Evolutionary conservation across 2,888 invertebrate species (phyloP), one percentile per base, ranked within the genome.

Genomic region (Microlaimidae sp.): DNA sequence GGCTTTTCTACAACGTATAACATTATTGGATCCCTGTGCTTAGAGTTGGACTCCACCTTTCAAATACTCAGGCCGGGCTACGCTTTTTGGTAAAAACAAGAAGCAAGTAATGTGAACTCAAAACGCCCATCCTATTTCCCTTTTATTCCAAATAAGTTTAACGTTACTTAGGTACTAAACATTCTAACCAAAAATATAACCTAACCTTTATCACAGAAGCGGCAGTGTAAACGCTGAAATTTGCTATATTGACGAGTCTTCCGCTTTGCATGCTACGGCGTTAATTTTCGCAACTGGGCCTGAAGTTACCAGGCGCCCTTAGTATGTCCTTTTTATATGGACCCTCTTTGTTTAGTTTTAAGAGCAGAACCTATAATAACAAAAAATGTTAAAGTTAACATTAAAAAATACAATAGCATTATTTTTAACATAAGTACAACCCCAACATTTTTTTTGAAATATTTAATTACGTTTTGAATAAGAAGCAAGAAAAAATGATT

Each of bases 211-310:
- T 78, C 57, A 95, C 93, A 73, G 92, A 92, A 55, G 95, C 93
- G 67, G 95, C 89, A 26, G 95, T 95, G 74, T 93, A 92, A 58
- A 93, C 89, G 59, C 87, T 88, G 73, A 87, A 90, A 72, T 89
- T 88, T 71, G 67, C 66, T 48, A 69, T 70, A 57, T 69, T 69
- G 23, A 69, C 69, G 19, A 69, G 60, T 25, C 69, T 57, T 5
- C 69, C 69, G 56, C 69, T 65, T 51, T 69, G 69, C 69, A 69
- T 70, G 26, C 68, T 61, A 42, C 64, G 62, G n/a, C 1, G 65
- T 61, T 24, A 69, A 56, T 52, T 70, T 69, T 1, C 69, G 60
- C 4, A 69, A 67, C 56, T 68, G 65, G 41, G 63, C 87, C 74
- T 87, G 86, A 17, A 45, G 71, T 90, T 87, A 1, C 90, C 90